Evolutionary conservation across 1,140 invertebrate genomes (phyloP), one percentile per base, ranked within the genome.

Genomic region (Anastatus disparis): DNA sequence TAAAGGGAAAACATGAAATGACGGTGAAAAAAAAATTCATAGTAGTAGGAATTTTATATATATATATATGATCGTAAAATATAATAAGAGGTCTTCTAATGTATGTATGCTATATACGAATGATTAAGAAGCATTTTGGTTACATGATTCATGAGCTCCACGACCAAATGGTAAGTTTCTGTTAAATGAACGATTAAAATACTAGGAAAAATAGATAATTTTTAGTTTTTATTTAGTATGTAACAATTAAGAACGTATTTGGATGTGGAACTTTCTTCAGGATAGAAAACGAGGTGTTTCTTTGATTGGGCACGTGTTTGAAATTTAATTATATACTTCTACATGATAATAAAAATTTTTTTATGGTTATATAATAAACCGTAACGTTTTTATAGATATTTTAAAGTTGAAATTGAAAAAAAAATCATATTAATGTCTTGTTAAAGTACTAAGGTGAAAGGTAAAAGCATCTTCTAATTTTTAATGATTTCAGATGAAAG

Each of bases 91-190:
- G 66, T 13, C 38, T 53, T 20, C 58, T 24, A n/a, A 29, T 38
- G 55, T 38, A 13, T 31, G 55, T 24, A 20, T 27, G 38, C 13
- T n/a, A n/a, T n/a, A n/a, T n/a, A n/a, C n/a, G 20, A 46, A 62
- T 69, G 66, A 69, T 69, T 69, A 62, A 69, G 66, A 69, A 69
- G 56, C 66, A 24, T 22, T 69, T 69, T 62, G 46, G 29, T 44
- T 27, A 4, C 8, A 52, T 69, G 66, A 69, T 62, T 69, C 56
- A 69, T 62, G 66, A 29, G 20, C 46, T 27, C 31, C 44, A 52
- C 26, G n/a, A n/a, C n/a, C n/a, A 31, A 52, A 46, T 52, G n/a
- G 29, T n/a, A n/a, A n/a, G n/a, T 62, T 61, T 61, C 46, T 69
- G 66, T 53, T 56, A 61, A 48, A 35, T 42, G 29, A 40, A 17